phyloP scores from a whole-genome alignment of 2,113 vertebrate genomes.

The Catharus fuscescens region DNA sequence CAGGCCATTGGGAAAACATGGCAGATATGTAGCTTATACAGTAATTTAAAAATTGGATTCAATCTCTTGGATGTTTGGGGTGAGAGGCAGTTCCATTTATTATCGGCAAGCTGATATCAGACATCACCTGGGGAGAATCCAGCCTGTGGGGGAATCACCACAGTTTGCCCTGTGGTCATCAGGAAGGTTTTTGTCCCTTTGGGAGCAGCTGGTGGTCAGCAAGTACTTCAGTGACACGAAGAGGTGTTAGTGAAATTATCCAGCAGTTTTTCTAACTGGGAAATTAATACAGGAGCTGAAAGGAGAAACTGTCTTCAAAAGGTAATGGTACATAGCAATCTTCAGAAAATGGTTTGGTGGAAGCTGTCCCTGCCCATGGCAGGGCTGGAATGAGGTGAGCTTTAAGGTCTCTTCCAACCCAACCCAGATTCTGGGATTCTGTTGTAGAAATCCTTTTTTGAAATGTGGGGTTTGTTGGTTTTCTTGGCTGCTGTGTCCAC shows the following conservation, averaged over 20 bases:
- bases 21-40: accelerated
- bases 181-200: neutral
- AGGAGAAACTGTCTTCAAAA: neutral
- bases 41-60: neutral
- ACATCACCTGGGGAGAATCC: neutral
- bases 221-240: neutral
- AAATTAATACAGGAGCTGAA: neutral
- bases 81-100: neutral
- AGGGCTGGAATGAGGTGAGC: neutral
- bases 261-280: neutral
- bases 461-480: neutral
- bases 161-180: neutral
- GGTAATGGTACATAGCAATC: neutral
- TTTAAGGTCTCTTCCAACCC: neutral
- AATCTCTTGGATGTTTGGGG: neutral
- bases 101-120: neutral
- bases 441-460: no score
- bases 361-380: neutral
- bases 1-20: neutral
- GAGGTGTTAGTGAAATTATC: neutral
- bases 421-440: neutral
- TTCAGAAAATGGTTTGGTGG: neutral
- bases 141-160: neutral
- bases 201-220: neutral
- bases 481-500: neutral